Base-by-base conservation (phyloP, 2,888 invertebrate species). In the Panopea generosa region DNA sequence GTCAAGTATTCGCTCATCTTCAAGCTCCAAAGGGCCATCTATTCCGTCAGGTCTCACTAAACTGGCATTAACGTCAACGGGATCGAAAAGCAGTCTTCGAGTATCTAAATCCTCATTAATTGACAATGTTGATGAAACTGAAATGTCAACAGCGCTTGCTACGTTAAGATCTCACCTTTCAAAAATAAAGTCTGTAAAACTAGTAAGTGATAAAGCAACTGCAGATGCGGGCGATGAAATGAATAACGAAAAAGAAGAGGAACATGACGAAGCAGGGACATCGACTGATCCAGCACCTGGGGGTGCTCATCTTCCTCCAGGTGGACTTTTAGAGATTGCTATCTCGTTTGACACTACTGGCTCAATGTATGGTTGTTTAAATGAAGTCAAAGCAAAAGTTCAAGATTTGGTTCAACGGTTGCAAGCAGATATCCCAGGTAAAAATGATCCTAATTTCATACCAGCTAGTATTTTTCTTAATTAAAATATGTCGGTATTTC, bases 291-390 rank as follows among this genome's bases (percentile, higher is more conserved):
- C 52, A 1, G 57, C 60, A 16, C 69, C 71, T 33, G 61, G 69
- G 6, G 69, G 61, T 0, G 59, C 61, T 11, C 68, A 61, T 20
- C 56, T 67, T 7, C 73, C 82, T 24, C 80, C 83, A 11, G 84
- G 82, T 45, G 84, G 85, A 18, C 82, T 84, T 2, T 72, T 90
- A 26, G 90, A 90, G 57, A 78, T 90, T 14, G 90, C 85, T 14
- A 85, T 90, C 57, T 88, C 88, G 1, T 89, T 90, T 73, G 90
- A 90, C 62, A 90, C 90, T 0, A 90, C 90, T 7, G 89, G 89
- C 2, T 90, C 90, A 1, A 90, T 90, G 90, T 81, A 81, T 57
- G 79, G 77, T 26, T 83, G 73, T 53, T 66, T 90, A 63, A 83
- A 84, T 14, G 81, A 86, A 59, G 88, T 89, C 7, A 69, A 76